Conservation (phyloP, 2,113 vertebrate genomes). For the Progne subis region DNA sequence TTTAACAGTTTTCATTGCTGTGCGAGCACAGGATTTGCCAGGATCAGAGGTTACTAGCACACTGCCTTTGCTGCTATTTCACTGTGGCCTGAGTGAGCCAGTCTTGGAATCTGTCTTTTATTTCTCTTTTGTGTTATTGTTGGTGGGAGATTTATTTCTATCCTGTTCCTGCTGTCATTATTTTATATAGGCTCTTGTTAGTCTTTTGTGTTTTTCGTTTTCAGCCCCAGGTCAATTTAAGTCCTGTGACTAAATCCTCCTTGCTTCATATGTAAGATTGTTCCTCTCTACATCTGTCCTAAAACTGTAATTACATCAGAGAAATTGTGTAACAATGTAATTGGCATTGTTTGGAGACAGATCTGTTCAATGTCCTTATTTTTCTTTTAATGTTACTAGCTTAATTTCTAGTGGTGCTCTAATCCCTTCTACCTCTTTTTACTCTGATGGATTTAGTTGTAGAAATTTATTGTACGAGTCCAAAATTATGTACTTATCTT, state of each 20-base stretch:
- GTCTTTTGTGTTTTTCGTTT: slow-evolving; percentile 32
- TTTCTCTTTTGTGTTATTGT: slow-evolving; percentile 43
- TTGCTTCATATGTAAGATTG: not conserved
- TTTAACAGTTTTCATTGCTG: slow-evolving; percentile 41
- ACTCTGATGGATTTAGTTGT: not conserved
- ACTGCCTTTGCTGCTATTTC: slow-evolving; percentile 34
- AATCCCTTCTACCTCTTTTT: not conserved
- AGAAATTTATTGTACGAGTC: not conserved
- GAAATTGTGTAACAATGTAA: not conserved
- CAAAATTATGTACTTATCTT: not conserved
- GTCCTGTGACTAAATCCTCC: slow-evolving; percentile 4
- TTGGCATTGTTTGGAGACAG: not conserved
- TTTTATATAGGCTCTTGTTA: slow-evolving; percentile 47
- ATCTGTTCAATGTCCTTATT: not conserved
- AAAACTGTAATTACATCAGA: slow-evolving; percentile 10
- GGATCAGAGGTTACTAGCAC: slow-evolving; percentile 50
- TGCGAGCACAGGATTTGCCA: slow-evolving; percentile 19
- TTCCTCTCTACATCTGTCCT: not conserved
- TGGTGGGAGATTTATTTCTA: slow-evolving; percentile 55
- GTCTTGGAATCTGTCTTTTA: slow-evolving; percentile 53
- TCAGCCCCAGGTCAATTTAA: slow-evolving; percentile 24
- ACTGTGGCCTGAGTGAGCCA: not conserved
- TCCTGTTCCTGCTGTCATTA: slow-evolving; percentile 2
- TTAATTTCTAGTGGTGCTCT: not conserved
- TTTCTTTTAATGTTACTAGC: not conserved